phyloP scores from a whole-genome alignment of 2,797 vertebrate species.

The Phaenicophaeus curvirostris region DNA sequence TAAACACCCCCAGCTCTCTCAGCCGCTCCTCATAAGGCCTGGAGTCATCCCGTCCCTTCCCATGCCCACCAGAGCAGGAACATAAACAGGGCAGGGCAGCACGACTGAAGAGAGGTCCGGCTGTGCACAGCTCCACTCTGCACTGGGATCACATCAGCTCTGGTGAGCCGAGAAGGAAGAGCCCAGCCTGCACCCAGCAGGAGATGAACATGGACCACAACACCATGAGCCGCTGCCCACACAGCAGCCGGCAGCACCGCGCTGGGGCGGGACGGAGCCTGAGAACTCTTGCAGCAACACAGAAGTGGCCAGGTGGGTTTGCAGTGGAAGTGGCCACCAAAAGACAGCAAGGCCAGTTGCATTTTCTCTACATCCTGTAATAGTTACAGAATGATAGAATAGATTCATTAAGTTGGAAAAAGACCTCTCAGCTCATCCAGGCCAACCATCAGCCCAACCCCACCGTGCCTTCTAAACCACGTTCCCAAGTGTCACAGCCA shows the following conservation, averaged over 20 bases:
- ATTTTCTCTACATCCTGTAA: neutral
- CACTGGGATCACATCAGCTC: neutral
- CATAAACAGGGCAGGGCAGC: neutral
- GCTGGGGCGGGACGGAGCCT: rapidly evolving
- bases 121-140: neutral
- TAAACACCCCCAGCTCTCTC: no score
- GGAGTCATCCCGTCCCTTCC: rapidly evolving
- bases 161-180: neutral
- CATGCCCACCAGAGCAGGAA: neutral
- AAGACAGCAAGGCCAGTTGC: neutral
- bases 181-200: neutral
- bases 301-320: neutral
- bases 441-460: no score
- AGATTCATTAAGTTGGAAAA: no score
- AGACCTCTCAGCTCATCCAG: no score
- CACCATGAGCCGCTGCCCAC: neutral
- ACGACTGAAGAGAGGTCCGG: rapidly evolving
- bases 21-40: no score
- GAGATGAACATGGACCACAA: neutral
- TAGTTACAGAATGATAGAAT: no score
- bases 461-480: no score
- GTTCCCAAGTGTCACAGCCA: no score
- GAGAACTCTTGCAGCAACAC: neutral
- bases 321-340: neutral
- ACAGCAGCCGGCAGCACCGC: rapidly evolving